Evolutionary conservation across 2,113 vertebrate genomes (phyloP).

Genomic region (Rhea americana): DNA sequence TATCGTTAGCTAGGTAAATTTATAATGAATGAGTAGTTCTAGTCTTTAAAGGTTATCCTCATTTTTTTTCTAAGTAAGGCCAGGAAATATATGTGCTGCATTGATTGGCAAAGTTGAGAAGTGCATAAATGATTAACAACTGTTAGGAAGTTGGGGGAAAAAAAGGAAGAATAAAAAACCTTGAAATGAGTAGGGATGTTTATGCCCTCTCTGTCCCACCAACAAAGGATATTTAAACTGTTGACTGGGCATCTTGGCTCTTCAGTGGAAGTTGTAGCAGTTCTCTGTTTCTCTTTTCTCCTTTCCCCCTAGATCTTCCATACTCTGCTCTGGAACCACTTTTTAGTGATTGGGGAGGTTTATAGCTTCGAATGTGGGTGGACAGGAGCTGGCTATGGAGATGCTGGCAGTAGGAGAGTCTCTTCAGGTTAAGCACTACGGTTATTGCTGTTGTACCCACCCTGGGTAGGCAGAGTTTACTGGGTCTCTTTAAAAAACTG

Average conservation of each 20-base stretch:
- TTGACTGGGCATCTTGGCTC: not conserved
- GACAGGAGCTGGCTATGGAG: not conserved
- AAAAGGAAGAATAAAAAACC: not conserved
- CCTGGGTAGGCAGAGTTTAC: not conserved
- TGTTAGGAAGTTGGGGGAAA: not conserved
- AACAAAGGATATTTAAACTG: not conserved
- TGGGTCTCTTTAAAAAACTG: not conserved
- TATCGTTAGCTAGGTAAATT: slow-evolving; percentile 7
- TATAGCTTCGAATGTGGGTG: not conserved
- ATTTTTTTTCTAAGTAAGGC: not conserved
- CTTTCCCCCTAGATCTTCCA: not conserved
- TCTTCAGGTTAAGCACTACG: not conserved
- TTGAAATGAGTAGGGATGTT: not conserved
- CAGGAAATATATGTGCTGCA: not conserved
- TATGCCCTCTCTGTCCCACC: not conserved
- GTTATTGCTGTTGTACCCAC: not conserved
- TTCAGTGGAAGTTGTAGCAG: not conserved
- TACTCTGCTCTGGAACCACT: not conserved
- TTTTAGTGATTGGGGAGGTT: not conserved
- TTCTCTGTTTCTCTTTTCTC: not conserved
- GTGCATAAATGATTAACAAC: not conserved
- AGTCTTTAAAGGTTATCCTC: slow-evolving; percentile 8
- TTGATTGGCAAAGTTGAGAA: not conserved
- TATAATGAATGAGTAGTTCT: not conserved
- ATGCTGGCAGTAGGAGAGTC: not conserved